Conservation (phyloP, 92 coral and sea anemone genomes). For the Epizoanthus fatuus region DNA sequence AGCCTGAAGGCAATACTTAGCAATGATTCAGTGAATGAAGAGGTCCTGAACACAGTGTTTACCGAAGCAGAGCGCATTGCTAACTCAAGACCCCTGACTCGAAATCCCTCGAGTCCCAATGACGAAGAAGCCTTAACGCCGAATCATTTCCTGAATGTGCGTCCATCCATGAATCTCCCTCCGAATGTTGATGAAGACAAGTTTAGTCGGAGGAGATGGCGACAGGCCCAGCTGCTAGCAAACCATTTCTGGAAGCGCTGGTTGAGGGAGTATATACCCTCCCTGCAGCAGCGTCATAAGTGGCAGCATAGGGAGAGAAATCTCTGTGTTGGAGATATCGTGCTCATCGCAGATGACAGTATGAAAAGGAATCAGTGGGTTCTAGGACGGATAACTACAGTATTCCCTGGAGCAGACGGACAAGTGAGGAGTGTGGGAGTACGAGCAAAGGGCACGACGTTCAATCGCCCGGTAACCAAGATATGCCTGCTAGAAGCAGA, state of each 20-base stretch:
- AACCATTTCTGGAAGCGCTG: constrained; percentile 69
- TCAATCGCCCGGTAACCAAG: constrained; percentile 59
- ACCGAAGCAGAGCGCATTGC: constrained; percentile 75
- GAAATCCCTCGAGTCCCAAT: constrained; percentile 45
- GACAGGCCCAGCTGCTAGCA: constrained; percentile 71
- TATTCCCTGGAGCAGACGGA: constrained; percentile 52
- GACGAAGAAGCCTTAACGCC: constrained; percentile 55
- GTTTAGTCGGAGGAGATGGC: constrained; percentile 67
- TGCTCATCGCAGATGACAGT: constrained; percentile 65
- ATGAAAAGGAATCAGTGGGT: constrained; percentile 54
- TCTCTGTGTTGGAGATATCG: constrained; percentile 41
- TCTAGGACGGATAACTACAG: constrained; percentile 38
- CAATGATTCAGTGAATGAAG: constrained; percentile 56
- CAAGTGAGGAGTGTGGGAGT: constrained; percentile 47
- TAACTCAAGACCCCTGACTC: constrained; percentile 67
- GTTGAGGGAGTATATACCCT: constrained; percentile 60
- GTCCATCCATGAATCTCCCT: constrained; percentile 63
- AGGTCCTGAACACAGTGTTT: constrained; percentile 65
- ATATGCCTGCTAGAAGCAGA: constrained; percentile 45
- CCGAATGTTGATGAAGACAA: constrained; percentile 55
- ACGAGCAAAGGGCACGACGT: constrained; percentile 35
- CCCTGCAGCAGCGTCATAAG: constrained; percentile 58
- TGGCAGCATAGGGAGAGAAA: constrained; percentile 56
- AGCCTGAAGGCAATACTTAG: constrained; percentile 67
- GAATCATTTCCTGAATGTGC: constrained; percentile 55